Percentiles rank a stretch among this genome's conserved stretches.
Evolutionary conservation across 2,113 vertebrate genomes (phyloP).

Genomic region (Aspidoscelis tigris): DNA sequence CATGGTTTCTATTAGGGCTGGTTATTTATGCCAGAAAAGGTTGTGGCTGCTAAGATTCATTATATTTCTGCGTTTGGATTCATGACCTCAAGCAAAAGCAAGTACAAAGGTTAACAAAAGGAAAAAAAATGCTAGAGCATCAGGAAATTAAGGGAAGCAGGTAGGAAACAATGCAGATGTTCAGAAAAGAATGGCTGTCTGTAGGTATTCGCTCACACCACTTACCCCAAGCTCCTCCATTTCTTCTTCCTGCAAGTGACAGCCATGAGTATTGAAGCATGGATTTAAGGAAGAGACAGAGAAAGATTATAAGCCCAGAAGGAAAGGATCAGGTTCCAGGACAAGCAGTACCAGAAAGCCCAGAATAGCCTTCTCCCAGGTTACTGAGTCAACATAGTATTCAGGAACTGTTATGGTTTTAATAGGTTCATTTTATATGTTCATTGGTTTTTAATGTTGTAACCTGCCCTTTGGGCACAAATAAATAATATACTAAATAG

Average conservation of each 20-base stretch:
- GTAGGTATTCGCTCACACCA: conserved; percentile 77
- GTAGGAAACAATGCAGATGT: conserved; percentile 70
- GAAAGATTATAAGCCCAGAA: conserved; percentile 93
- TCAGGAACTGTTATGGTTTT: too few relatives aligned
- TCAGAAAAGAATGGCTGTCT: conserved; percentile 68
- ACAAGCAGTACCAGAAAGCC: conserved; percentile 82
- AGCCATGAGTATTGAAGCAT: conserved; percentile 92
- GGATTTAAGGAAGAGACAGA: conserved; percentile 85
- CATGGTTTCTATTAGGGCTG: conserved; percentile 28
- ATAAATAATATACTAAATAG: conserved; percentile 39
- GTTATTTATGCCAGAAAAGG: conserved; percentile 16
- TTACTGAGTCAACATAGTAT: conserved; percentile 13
- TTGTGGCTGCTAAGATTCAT: conserved; percentile 15
- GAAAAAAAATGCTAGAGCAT: conserved; percentile 64
- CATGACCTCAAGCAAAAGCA: conserved; percentile 73
- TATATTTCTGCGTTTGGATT: conserved; percentile 40
- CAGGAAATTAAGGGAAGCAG: conserved; percentile 73
- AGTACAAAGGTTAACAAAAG: conserved; percentile 76
- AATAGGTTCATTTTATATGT: too few relatives aligned
- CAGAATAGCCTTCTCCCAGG: conserved; percentile 61
- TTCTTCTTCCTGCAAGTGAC: conserved; percentile 99
- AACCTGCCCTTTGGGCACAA: too few relatives aligned
- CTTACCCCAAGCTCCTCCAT: conserved; percentile 99
- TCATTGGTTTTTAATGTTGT: too few relatives aligned
- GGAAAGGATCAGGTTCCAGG: conserved; percentile 86